These are phyloP conservation scores for Erithacus rubecula DNA, from an alignment of 2,797 vertebrate genomes.

Conservation along the genomic window DNA sequence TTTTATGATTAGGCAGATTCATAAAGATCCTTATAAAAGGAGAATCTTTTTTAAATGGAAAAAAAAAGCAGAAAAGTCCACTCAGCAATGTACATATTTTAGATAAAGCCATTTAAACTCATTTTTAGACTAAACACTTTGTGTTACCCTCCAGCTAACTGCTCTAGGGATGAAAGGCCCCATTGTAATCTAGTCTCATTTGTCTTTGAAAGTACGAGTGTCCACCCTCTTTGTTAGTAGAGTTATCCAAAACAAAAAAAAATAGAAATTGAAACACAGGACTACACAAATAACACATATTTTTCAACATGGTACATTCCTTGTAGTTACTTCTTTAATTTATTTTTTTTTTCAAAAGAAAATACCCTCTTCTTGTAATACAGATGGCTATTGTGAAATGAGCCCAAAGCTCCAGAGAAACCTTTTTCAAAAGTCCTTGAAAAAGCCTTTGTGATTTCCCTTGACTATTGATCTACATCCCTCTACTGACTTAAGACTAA, in stretches of 20 bases:
- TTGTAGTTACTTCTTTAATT: neutral
- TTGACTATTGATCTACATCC: neutral
- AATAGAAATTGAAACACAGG: neutral
- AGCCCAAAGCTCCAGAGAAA: neutral
- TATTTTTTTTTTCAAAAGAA: neutral
- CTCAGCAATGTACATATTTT: constrained; percentile 6
- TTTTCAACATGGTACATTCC: neutral
- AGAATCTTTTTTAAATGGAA: neutral
- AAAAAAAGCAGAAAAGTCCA: constrained; percentile 7
- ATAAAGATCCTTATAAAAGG: neutral
- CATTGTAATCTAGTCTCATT: constrained; percentile 9
- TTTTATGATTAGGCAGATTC: constrained; percentile 28
- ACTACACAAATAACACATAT: neutral
- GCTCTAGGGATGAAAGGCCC: constrained; percentile 19
- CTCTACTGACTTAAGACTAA: neutral
- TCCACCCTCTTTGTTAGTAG: neutral
- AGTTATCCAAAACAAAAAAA: neutral
- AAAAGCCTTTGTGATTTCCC: constrained; percentile 13
- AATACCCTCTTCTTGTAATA: neutral
- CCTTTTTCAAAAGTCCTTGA: neutral
- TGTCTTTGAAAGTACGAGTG: constrained; percentile 8
- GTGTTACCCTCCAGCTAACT: constrained; percentile 10
- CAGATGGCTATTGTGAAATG: neutral
- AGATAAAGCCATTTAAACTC: constrained; percentile 13
- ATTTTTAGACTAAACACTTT: constrained; percentile 46